These are phyloP conservation scores for Proteles cristata DNA, from an alignment of 2,113 vertebrate genomes.

Conservation along the genomic window DNA sequence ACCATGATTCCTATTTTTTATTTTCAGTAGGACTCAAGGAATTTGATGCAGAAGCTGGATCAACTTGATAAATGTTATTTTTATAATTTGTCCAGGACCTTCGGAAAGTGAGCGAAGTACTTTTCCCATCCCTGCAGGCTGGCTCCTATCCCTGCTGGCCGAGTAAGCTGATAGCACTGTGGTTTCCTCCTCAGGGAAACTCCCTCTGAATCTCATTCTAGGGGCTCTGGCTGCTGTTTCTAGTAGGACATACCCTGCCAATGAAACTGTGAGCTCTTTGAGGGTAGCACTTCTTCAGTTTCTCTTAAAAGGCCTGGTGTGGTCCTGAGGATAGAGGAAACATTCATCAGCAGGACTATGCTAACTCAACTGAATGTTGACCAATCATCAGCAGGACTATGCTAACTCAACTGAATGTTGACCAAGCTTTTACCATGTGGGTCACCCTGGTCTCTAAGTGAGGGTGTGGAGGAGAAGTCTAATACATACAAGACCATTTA, in stretches of 20 bases:
- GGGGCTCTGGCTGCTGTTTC: neutral
- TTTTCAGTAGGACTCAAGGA: slow-evolving; percentile 11
- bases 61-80: slow-evolving; percentile 49
- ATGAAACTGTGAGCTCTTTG: neutral
- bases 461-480: neutral
- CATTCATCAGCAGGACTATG: neutral
- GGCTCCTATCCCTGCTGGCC: neutral
- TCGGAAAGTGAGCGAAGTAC: slow-evolving; percentile 36
- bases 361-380: neutral
- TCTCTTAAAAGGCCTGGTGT: neutral
- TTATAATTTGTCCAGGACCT: slow-evolving; percentile 22
- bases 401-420: neutral
- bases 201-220: neutral
- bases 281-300: neutral
- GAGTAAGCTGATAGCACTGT: neutral
- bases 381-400: neutral
- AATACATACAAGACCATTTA: neutral
- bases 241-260: neutral
- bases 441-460: no score
- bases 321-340: neutral
- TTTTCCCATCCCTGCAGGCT: neutral
- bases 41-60: slow-evolving; percentile 12
- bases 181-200: slow-evolving; percentile 17
- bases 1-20: neutral
- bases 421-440: neutral